These are phyloP conservation scores for Propsilocerus akamusi DNA, from an alignment of 1,140 invertebrate species.

Conservation along the genomic window DNA sequence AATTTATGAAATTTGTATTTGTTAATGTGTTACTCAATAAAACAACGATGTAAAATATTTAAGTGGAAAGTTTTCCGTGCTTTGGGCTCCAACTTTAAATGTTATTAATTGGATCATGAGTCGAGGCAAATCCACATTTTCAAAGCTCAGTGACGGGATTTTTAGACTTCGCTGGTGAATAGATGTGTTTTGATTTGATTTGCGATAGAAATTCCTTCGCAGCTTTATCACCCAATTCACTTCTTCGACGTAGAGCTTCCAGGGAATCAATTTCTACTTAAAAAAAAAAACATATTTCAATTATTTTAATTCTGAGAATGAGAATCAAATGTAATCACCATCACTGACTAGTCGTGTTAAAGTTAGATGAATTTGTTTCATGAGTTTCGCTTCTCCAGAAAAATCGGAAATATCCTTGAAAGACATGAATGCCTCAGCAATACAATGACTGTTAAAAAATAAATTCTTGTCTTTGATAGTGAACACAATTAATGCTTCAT, in stretches of 20 bases:
- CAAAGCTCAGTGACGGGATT: not conserved
- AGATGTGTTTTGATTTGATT: not conserved
- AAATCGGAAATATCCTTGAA: slow-evolving; percentile 43
- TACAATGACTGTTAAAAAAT: slow-evolving; percentile 68
- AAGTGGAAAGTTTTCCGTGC: not conserved
- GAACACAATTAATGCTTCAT: slow-evolving; percentile 58
- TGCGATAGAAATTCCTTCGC: not conserved
- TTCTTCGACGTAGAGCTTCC: not conserved
- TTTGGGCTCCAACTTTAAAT: not conserved
- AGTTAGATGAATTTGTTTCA: slow-evolving; percentile 55
- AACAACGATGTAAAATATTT: not conserved
- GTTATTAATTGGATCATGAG: not conserved
- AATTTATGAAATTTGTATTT: not conserved
- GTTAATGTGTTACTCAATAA: not conserved
- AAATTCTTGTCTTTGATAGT: slow-evolving; percentile 86
- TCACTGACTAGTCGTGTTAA: slow-evolving; percentile 49
- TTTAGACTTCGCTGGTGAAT: not conserved
- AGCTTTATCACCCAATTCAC: not conserved
- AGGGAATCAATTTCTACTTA: not conserved
- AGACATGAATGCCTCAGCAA: slow-evolving; percentile 71
- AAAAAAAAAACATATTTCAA: not conserved
- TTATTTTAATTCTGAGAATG: not conserved
- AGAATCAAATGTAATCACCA: slow-evolving; percentile 28
- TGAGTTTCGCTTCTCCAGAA: slow-evolving; percentile 14
- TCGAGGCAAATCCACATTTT: not conserved